These are phyloP conservation scores for Cryptoblepharus egeriae DNA, from an alignment of 2,797 vertebrate species.

Conservation along the genomic window DNA sequence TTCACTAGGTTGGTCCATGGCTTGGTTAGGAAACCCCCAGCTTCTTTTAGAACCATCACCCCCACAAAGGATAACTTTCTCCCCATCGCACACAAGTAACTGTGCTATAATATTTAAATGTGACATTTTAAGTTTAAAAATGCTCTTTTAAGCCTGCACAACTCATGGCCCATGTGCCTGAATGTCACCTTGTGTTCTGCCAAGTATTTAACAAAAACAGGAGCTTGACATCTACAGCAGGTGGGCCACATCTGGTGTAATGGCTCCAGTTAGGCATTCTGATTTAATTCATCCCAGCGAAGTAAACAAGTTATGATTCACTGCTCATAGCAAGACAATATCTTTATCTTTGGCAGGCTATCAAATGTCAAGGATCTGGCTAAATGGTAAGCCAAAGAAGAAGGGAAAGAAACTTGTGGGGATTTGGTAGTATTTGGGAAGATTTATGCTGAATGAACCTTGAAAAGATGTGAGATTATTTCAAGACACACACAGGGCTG, in stretches of 20 bases:
- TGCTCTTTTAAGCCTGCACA: too few relatives aligned
- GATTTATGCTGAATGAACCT: too few relatives aligned
- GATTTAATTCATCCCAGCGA: neutral
- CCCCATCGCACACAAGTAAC: neutral
- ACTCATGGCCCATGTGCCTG: neutral
- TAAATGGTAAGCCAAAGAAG: too few relatives aligned
- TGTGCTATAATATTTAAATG: neutral
- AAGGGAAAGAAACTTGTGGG: too few relatives aligned
- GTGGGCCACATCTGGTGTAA: neutral
- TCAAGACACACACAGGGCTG: too few relatives aligned
- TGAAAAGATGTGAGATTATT: too few relatives aligned
- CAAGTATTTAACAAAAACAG: neutral
- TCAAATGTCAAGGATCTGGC: too few relatives aligned
- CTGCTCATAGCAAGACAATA: too few relatives aligned
- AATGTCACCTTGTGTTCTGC: neutral
- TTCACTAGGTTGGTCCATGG: neutral
- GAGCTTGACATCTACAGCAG: neutral
- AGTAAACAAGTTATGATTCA: neutral
- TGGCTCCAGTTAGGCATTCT: neutral
- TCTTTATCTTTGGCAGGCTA: too few relatives aligned
- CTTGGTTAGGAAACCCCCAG: conserved; percentile 2
- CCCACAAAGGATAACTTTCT: neutral
- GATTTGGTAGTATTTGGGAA: too few relatives aligned
- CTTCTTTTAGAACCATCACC: neutral
- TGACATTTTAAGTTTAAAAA: too few relatives aligned